These are phyloP conservation scores for Bilobella aurantiaca DNA, from an alignment of 1,140 invertebrate species.

Conservation along the genomic window DNA sequence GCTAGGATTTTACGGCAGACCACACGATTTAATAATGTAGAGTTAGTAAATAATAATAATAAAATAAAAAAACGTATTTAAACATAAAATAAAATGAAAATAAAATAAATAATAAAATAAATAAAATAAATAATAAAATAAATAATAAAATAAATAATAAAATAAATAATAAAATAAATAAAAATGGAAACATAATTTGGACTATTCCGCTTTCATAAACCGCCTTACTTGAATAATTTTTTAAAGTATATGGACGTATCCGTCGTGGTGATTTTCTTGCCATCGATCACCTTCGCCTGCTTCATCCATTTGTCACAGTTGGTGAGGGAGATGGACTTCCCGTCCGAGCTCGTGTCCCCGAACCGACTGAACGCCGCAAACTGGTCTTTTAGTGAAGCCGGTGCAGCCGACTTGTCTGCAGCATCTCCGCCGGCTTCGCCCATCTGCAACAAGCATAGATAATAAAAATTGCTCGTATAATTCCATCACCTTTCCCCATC, in stretches of 20 bases:
- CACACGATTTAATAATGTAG: no score
- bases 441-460: slow-evolving; percentile 16
- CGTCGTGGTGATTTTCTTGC: slow-evolving; percentile 76
- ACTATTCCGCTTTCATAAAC: no score
- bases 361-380: slow-evolving; percentile 72
- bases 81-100: no score
- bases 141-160: no score
- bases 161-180: no score
- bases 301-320: slow-evolving; percentile 77
- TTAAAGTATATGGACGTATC: slow-evolving; percentile 82
- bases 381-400: slow-evolving; percentile 39
- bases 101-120: no score
- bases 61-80: no score
- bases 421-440: slow-evolving; percentile 25
- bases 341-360: slow-evolving; percentile 74
- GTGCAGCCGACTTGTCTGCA: background rate
- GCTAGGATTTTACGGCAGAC: no score
- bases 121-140: no score
- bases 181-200: no score
- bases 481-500: no score
- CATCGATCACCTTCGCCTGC: slow-evolving; percentile 82
- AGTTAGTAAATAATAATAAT: no score
- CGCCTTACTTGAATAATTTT: slow-evolving; percentile 65
- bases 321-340: slow-evolving; percentile 70
- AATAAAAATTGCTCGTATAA: background rate